A percentile compares a stretch with the other conserved stretches of the same genome.
Conservation (phyloP, 2,888 invertebrate genomes). For the Omphaloscelis lunosa region DNA sequence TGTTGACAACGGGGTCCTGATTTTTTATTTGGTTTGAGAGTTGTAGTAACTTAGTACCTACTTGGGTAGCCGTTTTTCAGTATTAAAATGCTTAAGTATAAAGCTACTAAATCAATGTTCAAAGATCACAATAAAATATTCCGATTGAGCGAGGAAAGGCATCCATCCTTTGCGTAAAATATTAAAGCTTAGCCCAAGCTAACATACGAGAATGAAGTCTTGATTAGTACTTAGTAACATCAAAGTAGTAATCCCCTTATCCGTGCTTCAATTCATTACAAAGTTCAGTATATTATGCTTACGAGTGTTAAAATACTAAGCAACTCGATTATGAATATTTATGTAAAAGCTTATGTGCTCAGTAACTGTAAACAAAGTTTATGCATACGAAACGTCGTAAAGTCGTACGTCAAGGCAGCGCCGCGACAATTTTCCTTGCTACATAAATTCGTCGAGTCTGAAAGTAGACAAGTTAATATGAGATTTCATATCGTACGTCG, state of each 20-base stretch:
- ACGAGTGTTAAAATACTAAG: conserved; percentile 38
- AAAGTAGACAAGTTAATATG: conserved; percentile 85
- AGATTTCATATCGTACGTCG: conserved; percentile 79
- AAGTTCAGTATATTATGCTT: conserved; percentile 38
- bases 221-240: conserved; percentile 23
- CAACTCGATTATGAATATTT: conserved; percentile 59
- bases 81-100: background rate
- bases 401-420: conserved; percentile 75
- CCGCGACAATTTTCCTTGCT: conserved; percentile 80
- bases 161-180: background rate
- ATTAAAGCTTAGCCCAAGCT: background rate
- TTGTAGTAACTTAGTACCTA: conserved; percentile 9
- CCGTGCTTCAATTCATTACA: conserved; percentile 38
- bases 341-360: conserved; percentile 49
- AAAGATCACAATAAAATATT: conserved; percentile 3
- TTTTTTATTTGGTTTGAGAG: too few species aligned
- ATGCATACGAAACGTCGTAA: conserved; percentile 75
- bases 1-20: too few species aligned
- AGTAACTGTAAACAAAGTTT: conserved; percentile 68
- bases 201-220: background rate
- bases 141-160: background rate
- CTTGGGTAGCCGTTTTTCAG: too few species aligned
- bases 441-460: conserved; percentile 80
- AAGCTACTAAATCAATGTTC: background rate
- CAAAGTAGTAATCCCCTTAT: conserved; percentile 25